phyloP scores from a whole-genome alignment of 2,797 vertebrate genomes.

The Fundulus diaphanus region DNA sequence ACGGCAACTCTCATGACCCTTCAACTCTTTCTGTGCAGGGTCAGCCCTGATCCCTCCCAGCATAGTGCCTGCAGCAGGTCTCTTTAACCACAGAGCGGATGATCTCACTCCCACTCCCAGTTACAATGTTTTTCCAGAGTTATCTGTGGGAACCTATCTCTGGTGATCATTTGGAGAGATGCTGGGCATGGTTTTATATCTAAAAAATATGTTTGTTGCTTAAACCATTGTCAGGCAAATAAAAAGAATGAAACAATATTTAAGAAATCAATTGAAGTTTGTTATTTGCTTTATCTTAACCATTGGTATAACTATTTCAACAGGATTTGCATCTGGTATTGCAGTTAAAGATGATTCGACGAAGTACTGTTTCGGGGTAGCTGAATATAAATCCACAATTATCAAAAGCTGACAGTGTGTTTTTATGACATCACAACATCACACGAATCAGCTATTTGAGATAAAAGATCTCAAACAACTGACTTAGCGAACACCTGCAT shows the following conservation, averaged over 20 bases:
- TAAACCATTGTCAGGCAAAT: not conserved
- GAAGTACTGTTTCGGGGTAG: no score
- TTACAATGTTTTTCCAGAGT: conserved; percentile 16
- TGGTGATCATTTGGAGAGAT: not conserved
- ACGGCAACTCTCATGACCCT: conserved; percentile 49
- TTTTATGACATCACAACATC: conserved; percentile 32
- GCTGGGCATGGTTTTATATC: not conserved
- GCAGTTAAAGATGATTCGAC: not conserved
- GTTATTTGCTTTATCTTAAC: no score
- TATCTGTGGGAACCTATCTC: conserved; percentile 16
- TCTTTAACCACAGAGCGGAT: conserved; percentile 32
- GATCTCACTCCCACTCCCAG: conserved; percentile 36
- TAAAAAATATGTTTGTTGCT: not conserved
- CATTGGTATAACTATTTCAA: not conserved
- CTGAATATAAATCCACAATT: no score
- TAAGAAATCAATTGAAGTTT: not conserved
- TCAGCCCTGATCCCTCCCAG: conserved; percentile 40
- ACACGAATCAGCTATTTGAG: conserved; percentile 13
- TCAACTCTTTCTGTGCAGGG: conserved; percentile 40
- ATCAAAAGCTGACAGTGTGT: conserved; percentile 10
- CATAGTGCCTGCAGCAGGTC: conserved; percentile 10
- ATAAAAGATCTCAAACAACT: conserved; percentile 1
- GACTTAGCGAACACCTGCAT: conserved; percentile 2
- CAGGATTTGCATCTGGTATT: not conserved
- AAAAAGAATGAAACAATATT: not conserved